Evolutionary conservation across 2,797 vertebrate species (phyloP), one percentile per base, ranked within the genome.

Genomic region (Oreochromis mossambicus): DNA sequence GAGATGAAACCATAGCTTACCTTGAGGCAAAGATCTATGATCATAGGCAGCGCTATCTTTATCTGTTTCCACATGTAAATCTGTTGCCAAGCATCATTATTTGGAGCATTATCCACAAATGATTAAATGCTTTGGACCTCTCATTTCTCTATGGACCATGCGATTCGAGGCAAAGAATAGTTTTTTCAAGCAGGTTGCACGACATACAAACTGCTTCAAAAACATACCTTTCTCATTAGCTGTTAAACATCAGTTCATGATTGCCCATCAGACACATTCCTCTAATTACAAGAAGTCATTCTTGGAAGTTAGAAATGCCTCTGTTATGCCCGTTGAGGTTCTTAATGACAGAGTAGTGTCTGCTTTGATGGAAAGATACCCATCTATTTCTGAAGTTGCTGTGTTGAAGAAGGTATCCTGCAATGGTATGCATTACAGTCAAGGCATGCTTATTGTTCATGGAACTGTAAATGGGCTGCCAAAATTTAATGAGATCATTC

Each of bases 371-470:
- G 21, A 54, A 54, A 26, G 21, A 54, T 24, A 54, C 4, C 52
- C 52, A 3, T 54, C 52, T 54, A 0, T 54, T 54, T 54, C 52
- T 54, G 21, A 54, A 54, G 21, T 26, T 54, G 21, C 21, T 54
- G 0, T 54, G 52, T 1, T 54, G 0, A 54, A 54, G 51, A 4
- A 24, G 51, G 51, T 13, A 24, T 54, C 51, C 51, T 0, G 51
- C 1, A 54, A 2, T 54, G n/a, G 51, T 54, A 21, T 54, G 51
- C 51, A 24, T 24, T 24, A 54, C 51, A 24, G 51, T 52, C n/a
- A 52, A 4, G 51, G 2, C 51, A 52, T 51, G 8, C 50, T 41
- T 12, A 54, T 54, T 54, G 21, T 54, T 54, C 21, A 24, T 0
- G 11, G 51, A 54, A 4, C n/a, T 54, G 51, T 24, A 2, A 54